phyloP scores from a whole-genome alignment of 2,113 vertebrate species.

The Erythrocercus mccallii region DNA sequence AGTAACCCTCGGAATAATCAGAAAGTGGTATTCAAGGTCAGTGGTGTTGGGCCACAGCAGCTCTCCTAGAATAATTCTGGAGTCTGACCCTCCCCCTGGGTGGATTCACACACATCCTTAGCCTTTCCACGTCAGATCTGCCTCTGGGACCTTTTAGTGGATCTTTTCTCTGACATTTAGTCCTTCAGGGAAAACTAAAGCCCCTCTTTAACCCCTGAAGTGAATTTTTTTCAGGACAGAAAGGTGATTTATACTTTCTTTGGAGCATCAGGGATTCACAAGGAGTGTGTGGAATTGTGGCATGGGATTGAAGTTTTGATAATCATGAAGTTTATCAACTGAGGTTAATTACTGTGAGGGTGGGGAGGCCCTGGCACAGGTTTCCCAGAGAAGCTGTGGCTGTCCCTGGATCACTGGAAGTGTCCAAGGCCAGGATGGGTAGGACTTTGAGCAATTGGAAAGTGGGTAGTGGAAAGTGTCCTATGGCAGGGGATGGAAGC shows the following conservation, averaged over 20 bases:
- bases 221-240: neutral
- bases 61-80: neutral
- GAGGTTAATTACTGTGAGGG: neutral
- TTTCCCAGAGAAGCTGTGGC: neutral
- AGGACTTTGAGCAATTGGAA: neutral
- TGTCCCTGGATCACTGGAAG: neutral
- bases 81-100: neutral
- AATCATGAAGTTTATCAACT: neutral
- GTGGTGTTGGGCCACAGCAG: neutral
- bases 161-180: neutral
- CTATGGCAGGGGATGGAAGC: too few relatives aligned
- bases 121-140: neutral
- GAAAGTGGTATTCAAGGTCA: slow-evolving; percentile 87
- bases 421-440: neutral
- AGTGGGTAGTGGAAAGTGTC: neutral
- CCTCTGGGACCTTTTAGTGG: neutral
- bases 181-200: neutral
- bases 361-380: neutral
- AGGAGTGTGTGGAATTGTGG: neutral
- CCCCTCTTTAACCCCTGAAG: neutral
- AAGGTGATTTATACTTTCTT: neutral
- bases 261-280: neutral
- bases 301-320: neutral
- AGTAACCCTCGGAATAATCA: slow-evolving; percentile 65
- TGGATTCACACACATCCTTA: neutral